Percentiles rank a stretch among this genome's conserved stretches.
Evolutionary conservation across 2,797 vertebrate species (phyloP).

Genomic region (Neoniphon sammara): DNA sequence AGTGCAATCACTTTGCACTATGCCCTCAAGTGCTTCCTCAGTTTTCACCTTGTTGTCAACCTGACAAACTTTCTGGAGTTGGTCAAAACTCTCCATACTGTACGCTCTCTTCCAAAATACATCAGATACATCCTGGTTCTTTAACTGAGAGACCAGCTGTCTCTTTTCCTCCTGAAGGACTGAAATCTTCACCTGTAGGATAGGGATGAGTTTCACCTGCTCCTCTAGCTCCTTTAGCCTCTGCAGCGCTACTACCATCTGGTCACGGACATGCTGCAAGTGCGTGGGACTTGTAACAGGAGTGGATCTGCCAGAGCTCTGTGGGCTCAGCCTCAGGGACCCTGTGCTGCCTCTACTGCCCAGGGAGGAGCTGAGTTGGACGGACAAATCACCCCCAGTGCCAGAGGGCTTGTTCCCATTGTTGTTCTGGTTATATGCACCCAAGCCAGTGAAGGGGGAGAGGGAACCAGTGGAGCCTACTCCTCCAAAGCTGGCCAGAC

Average conservation of each 20-base stretch:
- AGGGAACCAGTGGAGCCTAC: constrained; percentile 89
- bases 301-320: constrained; percentile 90
- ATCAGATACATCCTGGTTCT: constrained; percentile 77
- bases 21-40: constrained; percentile 72
- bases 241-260: constrained; percentile 95
- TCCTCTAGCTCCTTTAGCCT: constrained; percentile 96
- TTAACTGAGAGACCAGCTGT: constrained; percentile 87
- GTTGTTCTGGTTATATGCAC: constrained; percentile 83
- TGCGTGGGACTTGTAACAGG: constrained; percentile 87
- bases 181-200: constrained; percentile 96
- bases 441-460: constrained; percentile 88
- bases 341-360: constrained; percentile 81
- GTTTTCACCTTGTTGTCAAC: constrained; percentile 53
- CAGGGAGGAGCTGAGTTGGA: constrained; percentile 82
- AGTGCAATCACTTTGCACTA: constrained; percentile 76
- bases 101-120: constrained; percentile 83
- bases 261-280: constrained; percentile 94
- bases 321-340: constrained; percentile 89
- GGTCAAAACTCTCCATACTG: constrained; percentile 81
- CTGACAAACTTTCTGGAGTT: constrained; percentile 77
- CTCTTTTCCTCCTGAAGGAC: constrained; percentile 96
- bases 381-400: constrained; percentile 68
- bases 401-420: constrained; percentile 85
- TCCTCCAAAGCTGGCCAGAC: constrained; percentile 95
- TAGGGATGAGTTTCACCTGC: constrained; percentile 94